Evolutionary conservation across 2,797 vertebrate genomes (phyloP).

Genomic region (Cynopterus sphinx): DNA sequence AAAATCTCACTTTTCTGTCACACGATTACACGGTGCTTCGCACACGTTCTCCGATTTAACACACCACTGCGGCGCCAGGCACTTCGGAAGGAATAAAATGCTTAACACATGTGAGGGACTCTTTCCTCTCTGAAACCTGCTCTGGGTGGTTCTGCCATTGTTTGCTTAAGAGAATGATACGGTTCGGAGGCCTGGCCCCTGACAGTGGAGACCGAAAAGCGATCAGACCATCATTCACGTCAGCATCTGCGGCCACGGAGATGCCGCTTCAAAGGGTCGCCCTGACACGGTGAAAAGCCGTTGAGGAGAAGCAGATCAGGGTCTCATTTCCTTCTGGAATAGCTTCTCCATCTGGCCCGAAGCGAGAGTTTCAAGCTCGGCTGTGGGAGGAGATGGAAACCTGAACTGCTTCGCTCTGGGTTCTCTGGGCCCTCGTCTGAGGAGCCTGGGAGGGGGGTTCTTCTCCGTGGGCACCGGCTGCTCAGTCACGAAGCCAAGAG

Average conservation of each 20-base stretch:
- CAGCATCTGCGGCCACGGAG: conserved; percentile 23
- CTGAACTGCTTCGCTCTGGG: background rate
- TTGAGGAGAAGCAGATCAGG: conserved; percentile 35
- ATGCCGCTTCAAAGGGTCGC: conserved; percentile 57
- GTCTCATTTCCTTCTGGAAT: conserved; percentile 37
- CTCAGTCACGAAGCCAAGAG: background rate
- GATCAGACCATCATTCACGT: conserved; percentile 57
- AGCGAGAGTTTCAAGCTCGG: conserved; percentile 62
- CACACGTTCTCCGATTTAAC: conserved; percentile 48
- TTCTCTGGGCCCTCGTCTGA: conserved; percentile 50
- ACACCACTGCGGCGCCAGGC: background rate
- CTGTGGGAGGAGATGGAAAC: conserved; percentile 61
- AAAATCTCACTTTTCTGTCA: conserved; percentile 43
- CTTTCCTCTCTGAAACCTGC: conserved; percentile 43
- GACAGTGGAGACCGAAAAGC: conserved; percentile 17
- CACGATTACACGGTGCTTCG: background rate
- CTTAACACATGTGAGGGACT: conserved; percentile 61
- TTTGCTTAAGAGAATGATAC: conserved; percentile 54
- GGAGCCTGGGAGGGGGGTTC: background rate
- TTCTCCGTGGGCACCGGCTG: background rate
- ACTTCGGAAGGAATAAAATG: conserved; percentile 52
- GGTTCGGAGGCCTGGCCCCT: background rate
- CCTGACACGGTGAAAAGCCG: conserved; percentile 53
- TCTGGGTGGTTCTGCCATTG: background rate
- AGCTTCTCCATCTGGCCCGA: conserved; percentile 31